Percentiles rank a stretch among this genome's conserved stretches.
These are phyloP conservation scores for Drosophila subpulchrella DNA, from an alignment of 1,140 invertebrate genomes.

Conservation along the genomic window DNA sequence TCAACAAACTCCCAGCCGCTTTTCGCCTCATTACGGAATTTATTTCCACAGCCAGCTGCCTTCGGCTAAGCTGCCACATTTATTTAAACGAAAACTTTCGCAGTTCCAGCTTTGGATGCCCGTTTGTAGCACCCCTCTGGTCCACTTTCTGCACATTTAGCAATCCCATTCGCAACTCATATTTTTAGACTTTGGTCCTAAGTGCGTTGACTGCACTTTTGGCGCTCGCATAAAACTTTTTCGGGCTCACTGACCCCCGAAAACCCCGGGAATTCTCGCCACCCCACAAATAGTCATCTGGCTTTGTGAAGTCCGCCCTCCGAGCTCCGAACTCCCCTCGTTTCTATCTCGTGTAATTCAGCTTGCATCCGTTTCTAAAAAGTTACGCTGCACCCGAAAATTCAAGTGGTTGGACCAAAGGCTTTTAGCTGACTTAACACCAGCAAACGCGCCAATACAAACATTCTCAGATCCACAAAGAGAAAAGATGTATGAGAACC, in stretches of 20 bases:
- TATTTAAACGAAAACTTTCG: conserved; percentile 60
- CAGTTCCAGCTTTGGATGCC: conserved; percentile 1
- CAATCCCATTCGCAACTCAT: conserved; percentile 76
- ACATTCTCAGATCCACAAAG: conserved; percentile 18
- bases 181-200: conserved; percentile 64
- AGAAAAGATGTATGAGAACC: not conserved
- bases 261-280: conserved; percentile 7
- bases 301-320: conserved; percentile 42
- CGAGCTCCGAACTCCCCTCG: conserved; percentile 4
- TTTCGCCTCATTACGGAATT: conserved; percentile 42
- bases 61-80: conserved; percentile 50
- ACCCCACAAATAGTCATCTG: conserved; percentile 57
- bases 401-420: conserved; percentile 75
- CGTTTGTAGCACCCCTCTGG: not conserved
- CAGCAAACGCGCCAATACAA: conserved; percentile 42
- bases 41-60: conserved; percentile 31
- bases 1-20: conserved; percentile 19
- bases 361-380: conserved; percentile 78
- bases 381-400: conserved; percentile 64
- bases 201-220: conserved; percentile 79
- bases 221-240: conserved; percentile 75
- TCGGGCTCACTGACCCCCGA: conserved; percentile 15
- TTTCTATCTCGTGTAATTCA: conserved; percentile 61
- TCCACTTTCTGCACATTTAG: conserved; percentile 37
- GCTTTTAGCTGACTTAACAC: conserved; percentile 82